Base-by-base conservation (phyloP, 92 coral and sea anemone genomes). In the Epizoanthus scotinus region DNA sequence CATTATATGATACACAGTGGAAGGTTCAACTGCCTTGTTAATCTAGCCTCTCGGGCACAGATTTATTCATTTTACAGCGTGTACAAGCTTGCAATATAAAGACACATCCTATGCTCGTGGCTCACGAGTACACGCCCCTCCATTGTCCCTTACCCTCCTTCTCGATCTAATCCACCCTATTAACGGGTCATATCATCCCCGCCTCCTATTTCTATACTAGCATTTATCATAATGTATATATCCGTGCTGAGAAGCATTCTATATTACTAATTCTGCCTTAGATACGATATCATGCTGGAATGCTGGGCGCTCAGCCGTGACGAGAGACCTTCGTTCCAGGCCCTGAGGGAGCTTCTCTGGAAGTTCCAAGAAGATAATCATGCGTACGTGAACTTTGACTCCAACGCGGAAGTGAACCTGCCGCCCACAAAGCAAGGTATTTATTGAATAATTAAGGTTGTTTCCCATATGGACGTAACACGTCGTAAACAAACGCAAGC, bases 301-400 rank as follows among this genome's bases (percentile, higher is more conserved):
- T 96, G 99, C 63, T 96, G 99, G 99, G 73, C 90, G 84, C 79
- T 82, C 26, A 84, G 83, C 10, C 90, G 87, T 6, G 97, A 90
- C 10, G 94, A 93, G 28, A 84, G 99, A 49, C 99, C 99, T 7
- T 78, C 98, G 47, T 96, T 96, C 81, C 87, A 85, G 36, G 44
- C 81, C 38, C 85, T 96, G 14, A 83, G 91, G 8, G 94, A 96
- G 5, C 63, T 87, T 40, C 82, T 96, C 14, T 89, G 93, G 84
- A 90, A 91, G 64, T 84, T 93, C 88, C 90, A 96, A 85, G 86
- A 88, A 25, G 86, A 85, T 28, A 98, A 96, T 4, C 91, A 83
- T 12, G 94, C 99, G 13, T 96, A 96, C 81, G 96, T 96, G 10
- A 96, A 96, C 81, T 86, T 96, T 42, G 99, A 96, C 79, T 97